These are phyloP conservation scores for Chelonoidis abingdonii DNA, from an alignment of 2,113 vertebrate species.

Conservation along the genomic window DNA sequence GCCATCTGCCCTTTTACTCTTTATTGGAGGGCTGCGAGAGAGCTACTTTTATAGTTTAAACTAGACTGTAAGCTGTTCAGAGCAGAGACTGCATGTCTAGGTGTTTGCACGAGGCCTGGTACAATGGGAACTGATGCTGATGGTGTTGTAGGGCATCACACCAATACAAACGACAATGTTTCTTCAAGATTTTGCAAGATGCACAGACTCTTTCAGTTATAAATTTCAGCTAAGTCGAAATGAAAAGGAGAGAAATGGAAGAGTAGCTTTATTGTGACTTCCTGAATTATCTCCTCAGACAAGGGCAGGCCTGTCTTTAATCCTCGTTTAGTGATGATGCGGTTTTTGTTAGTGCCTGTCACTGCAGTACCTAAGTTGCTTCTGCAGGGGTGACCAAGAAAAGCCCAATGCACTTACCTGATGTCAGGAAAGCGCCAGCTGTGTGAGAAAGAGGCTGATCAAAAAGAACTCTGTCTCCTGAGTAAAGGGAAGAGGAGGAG, in stretches of 20 bases:
- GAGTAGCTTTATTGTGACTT: rapidly evolving
- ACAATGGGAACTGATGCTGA: rapidly evolving
- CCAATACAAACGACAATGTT: not conserved
- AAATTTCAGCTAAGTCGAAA: not conserved
- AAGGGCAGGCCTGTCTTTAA: not conserved
- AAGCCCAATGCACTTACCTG: too few species aligned
- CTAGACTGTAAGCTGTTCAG: too few species aligned
- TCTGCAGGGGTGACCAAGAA: too few species aligned
- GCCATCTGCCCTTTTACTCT: not conserved
- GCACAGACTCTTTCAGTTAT: not conserved
- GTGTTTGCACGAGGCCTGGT: too few species aligned
- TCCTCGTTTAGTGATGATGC: not conserved
- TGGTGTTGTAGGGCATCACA: not conserved
- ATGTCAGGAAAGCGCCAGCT: too few species aligned
- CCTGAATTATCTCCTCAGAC: rapidly evolving
- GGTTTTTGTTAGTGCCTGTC: rapidly evolving
- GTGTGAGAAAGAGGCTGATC: too few species aligned
- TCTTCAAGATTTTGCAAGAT: not conserved
- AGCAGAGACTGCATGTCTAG: too few species aligned
- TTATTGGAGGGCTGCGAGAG: not conserved
- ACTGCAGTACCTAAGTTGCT: not conserved
- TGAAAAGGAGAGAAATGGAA: not conserved
- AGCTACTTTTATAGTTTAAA: too few species aligned
- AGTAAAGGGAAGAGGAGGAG: not conserved
- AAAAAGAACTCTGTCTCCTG: not conserved